Evolutionary conservation across 2,888 invertebrate genomes (phyloP).

Genomic region (Anoplius nigerrimus): DNA sequence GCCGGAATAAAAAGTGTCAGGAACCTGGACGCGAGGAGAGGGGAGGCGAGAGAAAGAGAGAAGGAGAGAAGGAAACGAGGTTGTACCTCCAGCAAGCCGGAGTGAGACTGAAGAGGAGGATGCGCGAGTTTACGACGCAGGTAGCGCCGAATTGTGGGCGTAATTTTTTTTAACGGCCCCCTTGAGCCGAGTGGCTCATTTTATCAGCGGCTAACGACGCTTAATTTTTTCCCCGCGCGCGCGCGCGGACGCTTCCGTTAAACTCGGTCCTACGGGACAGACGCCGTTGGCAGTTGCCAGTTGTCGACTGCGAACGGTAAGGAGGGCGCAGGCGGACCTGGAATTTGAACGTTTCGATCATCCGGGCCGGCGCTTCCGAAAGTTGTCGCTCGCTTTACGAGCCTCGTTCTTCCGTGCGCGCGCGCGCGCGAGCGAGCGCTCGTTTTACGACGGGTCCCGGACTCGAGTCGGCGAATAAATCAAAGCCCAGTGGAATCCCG

Average conservation of each 20-base stretch:
- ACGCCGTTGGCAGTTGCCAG: no score
- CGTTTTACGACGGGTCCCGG: constrained; percentile 42
- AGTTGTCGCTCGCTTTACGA: constrained; percentile 40
- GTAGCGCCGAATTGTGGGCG: neutral
- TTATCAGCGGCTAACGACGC: constrained; percentile 7
- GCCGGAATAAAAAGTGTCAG: no score
- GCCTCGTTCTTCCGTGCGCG: constrained; percentile 24
- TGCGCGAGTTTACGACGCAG: neutral
- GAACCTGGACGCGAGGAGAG: no score
- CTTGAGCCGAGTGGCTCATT: neutral
- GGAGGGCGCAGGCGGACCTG: neutral
- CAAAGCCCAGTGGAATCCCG: constrained; percentile 47
- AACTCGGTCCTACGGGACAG: neutral
- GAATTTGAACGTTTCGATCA: no score
- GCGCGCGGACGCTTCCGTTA: constrained; percentile 9
- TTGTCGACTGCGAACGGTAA: no score
- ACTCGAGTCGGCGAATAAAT: constrained; percentile 50
- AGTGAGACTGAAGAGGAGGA: no score
- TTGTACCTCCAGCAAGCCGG: no score
- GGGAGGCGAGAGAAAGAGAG: neutral
- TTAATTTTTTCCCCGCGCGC: neutral
- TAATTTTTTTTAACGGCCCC: constrained; percentile 8
- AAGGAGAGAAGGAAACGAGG: no score
- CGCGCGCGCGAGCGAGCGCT: no score
- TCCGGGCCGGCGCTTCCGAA: constrained; percentile 7